Base-by-base conservation (phyloP, 2,888 invertebrate genomes). In the Philopedon plagiatum region DNA sequence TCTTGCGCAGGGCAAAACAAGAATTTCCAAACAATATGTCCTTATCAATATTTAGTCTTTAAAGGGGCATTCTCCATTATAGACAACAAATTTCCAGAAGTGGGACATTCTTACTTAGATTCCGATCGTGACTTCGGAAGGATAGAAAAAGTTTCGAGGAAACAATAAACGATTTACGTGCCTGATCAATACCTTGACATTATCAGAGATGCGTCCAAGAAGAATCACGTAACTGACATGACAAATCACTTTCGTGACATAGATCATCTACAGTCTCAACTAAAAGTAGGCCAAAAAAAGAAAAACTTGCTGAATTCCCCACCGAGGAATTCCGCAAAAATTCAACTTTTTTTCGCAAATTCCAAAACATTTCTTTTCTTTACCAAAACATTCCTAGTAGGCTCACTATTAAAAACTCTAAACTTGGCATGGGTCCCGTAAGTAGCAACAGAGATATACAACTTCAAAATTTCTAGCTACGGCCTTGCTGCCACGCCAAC, bases 71-170 rank as follows among this genome's bases (percentile, higher is more conserved):
- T 79, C 69, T 76, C 80, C 69, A 63, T 73, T 11, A 80, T 80
- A 19, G 80, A 81, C 41, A 80, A 82, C 69, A 81, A 82, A 75
- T 82, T 81, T 75, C 81, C 81, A 2, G 81, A 79, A 71, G 81
- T 81, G 26, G 81, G 80, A 11, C 80, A 81, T 75, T 5, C 81
- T 79, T 76, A 65, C 81, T 51, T 82, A 82, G n/a, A n/a, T 72
- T 81, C 80, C 11, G 81, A 82, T 69, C 26, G 4, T 26, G 80
- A 83, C 77, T 81, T 82, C 77, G 80, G 80, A 39, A 63, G 77
- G 23, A 81, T 81, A 29, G 79, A 82, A 76, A 82, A 81, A 68
- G 71, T 77, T 39, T 57, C 81, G 23, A 60, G 80, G 18, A 79
- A 77, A 69, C 76, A 81, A 75, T 79, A 78, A 54, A 78, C 78